Conservation (phyloP, 2,797 vertebrate species). For the Coregonus suidteri region DNA sequence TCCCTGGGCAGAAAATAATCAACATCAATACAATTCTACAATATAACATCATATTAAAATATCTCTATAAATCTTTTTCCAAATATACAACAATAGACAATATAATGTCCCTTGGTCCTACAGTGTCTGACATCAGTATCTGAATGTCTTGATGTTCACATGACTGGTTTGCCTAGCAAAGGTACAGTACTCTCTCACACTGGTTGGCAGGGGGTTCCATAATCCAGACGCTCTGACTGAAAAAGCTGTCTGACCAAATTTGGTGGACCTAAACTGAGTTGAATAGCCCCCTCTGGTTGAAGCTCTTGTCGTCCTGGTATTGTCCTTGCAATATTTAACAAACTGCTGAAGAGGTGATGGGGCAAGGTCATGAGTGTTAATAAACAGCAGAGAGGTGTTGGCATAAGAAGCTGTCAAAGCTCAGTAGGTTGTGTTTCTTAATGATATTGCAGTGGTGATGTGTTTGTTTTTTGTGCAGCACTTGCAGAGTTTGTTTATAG, state of each 20-base stretch:
- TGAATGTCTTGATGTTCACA: not conserved
- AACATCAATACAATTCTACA: not conserved
- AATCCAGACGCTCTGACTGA: not conserved
- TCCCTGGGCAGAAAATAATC: no score
- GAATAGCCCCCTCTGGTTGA: not conserved
- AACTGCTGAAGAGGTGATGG: no score
- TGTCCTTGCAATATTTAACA: no score
- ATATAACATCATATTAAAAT: not conserved
- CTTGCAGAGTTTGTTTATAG: not conserved
- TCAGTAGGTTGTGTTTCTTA: not conserved
- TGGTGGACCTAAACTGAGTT: not conserved
- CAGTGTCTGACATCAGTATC: not conserved
- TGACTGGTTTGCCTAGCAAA: conserved; percentile 1
- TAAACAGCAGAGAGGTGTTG: not conserved
- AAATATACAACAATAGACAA: not conserved
- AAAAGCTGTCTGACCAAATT: not conserved
- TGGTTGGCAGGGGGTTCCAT: not conserved
- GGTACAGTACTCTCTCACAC: not conserved
- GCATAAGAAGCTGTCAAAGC: not conserved
- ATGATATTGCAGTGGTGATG: conserved; percentile 1
- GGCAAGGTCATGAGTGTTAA: not conserved
- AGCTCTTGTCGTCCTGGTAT: no score
- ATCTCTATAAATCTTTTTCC: no score
- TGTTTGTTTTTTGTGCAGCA: not conserved
- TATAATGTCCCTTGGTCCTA: not conserved